Evolutionary conservation across 2,113 vertebrate genomes (phyloP).

Genomic region (Scopus umbretta): DNA sequence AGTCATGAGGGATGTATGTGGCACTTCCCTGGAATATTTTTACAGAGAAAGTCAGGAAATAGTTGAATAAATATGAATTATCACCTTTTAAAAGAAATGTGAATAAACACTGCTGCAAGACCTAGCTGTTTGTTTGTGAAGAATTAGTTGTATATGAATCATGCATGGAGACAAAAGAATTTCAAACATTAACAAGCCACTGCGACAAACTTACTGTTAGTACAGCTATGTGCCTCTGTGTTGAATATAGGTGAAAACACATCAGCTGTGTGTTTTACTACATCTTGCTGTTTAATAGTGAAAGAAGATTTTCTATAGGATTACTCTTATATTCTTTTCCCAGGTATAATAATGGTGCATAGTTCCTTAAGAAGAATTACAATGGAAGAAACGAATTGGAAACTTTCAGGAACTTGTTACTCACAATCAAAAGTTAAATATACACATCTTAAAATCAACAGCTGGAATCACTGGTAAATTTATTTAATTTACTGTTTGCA

Average conservation of each 20-base stretch:
- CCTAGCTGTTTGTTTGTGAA: background rate
- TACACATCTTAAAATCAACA: background rate
- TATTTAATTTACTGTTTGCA: background rate
- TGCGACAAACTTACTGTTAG: background rate
- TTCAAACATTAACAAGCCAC: background rate
- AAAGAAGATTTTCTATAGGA: background rate
- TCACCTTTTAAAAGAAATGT: background rate
- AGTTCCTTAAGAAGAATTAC: background rate
- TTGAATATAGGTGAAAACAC: background rate
- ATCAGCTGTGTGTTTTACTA: background rate
- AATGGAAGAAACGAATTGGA: background rate
- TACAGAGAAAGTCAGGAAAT: background rate
- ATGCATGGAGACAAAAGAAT: background rate
- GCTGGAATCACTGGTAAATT: background rate
- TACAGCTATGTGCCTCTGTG: fast-evolving
- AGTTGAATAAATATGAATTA: background rate
- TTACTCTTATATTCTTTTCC: background rate
- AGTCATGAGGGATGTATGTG: background rate
- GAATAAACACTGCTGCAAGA: background rate
- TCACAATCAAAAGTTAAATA: background rate
- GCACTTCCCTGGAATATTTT: background rate
- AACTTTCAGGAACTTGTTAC: background rate
- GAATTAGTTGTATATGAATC: background rate
- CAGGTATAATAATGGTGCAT: background rate
- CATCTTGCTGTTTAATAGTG: background rate